Percentiles rank a stretch among this genome's conserved stretches.
phyloP scores from a whole-genome alignment of 35 echinoderm and acorn worm genomes.

The Amphiura filiformis region DNA sequence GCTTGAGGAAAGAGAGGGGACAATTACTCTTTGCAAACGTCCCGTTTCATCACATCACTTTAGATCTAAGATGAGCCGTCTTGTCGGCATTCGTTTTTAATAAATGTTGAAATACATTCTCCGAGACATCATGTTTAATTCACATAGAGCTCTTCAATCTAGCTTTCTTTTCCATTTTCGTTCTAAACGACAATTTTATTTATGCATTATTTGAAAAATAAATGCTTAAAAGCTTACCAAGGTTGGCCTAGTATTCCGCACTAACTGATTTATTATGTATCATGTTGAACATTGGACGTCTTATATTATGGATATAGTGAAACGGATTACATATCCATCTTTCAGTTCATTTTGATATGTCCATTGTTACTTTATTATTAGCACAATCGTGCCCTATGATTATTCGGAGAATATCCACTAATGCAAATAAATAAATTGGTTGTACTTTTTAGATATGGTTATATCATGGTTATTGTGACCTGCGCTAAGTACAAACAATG shows the following conservation, averaged over 20 bases:
- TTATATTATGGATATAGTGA: neutral
- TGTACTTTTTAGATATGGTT: too few relatives aligned
- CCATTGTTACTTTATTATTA: too few relatives aligned
- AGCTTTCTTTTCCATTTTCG: neutral
- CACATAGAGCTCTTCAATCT: neutral
- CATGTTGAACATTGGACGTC: neutral
- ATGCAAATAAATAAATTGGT: too few relatives aligned
- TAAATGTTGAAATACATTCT: slow-evolving; percentile 15
- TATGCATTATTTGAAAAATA: slow-evolving; percentile 12
- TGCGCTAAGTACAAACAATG: too few relatives aligned
- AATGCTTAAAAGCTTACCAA: slow-evolving; percentile 11
- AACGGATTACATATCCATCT: neutral
- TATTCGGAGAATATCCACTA: too few relatives aligned
- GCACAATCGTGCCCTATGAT: too few relatives aligned
- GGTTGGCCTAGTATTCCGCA: neutral
- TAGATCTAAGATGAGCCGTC: neutral
- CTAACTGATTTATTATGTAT: neutral
- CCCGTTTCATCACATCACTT: slow-evolving; percentile 3
- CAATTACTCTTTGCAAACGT: slow-evolving; percentile 6
- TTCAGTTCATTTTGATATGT: neutral
- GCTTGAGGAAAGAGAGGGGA: neutral
- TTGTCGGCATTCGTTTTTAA: slow-evolving; percentile 14
- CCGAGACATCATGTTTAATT: slow-evolving; percentile 6
- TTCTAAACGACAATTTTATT: neutral
- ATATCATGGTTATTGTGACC: too few relatives aligned